phyloP scores from a whole-genome alignment of 2,113 vertebrate genomes.

The Seriola rivoliana region DNA sequence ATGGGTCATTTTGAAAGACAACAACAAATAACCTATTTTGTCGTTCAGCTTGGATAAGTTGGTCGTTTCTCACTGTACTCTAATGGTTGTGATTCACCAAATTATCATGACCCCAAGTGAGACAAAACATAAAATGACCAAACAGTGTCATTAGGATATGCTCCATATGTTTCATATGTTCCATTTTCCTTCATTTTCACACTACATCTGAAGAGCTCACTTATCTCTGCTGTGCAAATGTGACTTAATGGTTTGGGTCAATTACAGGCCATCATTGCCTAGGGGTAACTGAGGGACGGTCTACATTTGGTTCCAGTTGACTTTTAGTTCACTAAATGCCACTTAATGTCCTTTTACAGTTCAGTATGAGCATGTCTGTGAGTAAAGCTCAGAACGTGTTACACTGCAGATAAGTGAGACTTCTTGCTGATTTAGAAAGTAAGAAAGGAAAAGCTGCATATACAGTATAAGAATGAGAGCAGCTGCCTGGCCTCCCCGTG shows the following conservation, averaged over 20 bases:
- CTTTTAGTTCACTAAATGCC: slow-evolving; percentile 9
- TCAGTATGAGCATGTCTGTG: not conserved
- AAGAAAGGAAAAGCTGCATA: not conserved
- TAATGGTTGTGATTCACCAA: too few species aligned
- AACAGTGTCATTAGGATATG: too few species aligned
- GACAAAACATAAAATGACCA: too few species aligned
- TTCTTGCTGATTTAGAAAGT: not conserved
- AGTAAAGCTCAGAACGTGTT: not conserved
- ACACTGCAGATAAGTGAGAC: not conserved
- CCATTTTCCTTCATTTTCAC: too few species aligned
- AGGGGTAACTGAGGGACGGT: not conserved
- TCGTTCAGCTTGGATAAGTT: too few species aligned
- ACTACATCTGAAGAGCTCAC: not conserved
- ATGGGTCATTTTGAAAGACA: too few species aligned
- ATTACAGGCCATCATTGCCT: slow-evolving; percentile 1
- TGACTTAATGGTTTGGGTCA: not conserved
- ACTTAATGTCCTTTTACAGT: slow-evolving; percentile 1
- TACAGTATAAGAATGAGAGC: not conserved
- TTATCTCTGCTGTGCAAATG: not conserved
- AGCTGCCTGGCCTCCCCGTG: not conserved
- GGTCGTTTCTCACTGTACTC: too few species aligned
- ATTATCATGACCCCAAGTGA: not conserved
- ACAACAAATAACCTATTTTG: too few species aligned
- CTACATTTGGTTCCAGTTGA: not conserved
- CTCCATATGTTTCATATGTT: too few species aligned